phyloP scores from a whole-genome alignment of 2,797 vertebrate genomes.

The Pangasius sanitwongsei region DNA sequence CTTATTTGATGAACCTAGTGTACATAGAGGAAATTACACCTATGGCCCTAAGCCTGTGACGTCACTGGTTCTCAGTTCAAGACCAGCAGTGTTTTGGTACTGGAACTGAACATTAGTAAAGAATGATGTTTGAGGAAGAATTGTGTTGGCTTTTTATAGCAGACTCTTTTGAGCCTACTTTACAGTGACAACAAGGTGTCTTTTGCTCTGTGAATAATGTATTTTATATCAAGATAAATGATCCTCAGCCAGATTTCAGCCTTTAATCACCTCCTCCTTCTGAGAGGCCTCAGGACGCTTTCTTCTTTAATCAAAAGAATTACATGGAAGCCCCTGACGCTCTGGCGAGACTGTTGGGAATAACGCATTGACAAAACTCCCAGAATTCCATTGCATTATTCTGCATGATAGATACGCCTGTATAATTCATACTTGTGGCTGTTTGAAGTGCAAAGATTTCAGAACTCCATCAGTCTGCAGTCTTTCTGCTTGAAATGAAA shows the following conservation, averaged over 20 bases:
- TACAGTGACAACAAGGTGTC: neutral
- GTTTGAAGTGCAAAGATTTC: neutral
- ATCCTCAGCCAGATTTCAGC: constrained; percentile 60
- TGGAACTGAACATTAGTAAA: neutral
- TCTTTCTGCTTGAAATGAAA: neutral
- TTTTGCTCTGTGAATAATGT: constrained; percentile 12
- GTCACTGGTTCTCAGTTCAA: neutral
- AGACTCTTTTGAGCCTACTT: neutral
- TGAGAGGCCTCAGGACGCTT: neutral
- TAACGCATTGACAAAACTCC: neutral
- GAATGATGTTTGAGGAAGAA: neutral
- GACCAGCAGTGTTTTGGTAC: neutral
- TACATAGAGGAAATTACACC: neutral
- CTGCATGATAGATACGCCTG: neutral
- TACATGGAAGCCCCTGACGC: neutral
- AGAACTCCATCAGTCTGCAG: neutral
- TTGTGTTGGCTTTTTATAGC: neutral
- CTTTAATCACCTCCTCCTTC: constrained; percentile 1
- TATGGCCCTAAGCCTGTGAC: neutral
- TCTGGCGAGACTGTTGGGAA: neutral
- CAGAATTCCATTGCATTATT: neutral
- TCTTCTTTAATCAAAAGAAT: neutral
- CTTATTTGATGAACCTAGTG: neutral
- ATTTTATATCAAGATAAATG: constrained; percentile 12
- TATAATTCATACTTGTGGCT: neutral